Evolutionary conservation across 2,797 vertebrate genomes (phyloP).

Genomic region (Anabacerthia variegaticeps): DNA sequence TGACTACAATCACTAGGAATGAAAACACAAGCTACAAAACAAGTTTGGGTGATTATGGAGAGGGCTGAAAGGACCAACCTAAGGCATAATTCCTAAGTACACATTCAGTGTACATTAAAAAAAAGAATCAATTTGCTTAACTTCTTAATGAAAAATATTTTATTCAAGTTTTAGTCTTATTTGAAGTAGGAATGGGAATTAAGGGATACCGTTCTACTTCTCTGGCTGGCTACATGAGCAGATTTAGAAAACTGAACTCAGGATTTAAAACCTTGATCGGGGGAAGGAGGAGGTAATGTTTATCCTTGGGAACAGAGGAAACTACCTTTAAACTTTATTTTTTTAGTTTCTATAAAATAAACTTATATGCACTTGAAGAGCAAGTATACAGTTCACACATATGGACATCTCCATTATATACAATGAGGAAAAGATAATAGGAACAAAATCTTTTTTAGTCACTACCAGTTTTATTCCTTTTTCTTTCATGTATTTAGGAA

Average conservation of each 20-base stretch:
- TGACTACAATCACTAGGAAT: neutral
- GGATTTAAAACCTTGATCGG: neutral
- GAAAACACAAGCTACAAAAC: neutral
- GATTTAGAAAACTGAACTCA: neutral
- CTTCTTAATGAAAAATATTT: neutral
- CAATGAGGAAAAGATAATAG: neutral
- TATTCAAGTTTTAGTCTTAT: neutral
- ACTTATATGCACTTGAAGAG: neutral
- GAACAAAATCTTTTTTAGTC: neutral
- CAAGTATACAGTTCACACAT: neutral
- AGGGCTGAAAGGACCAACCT: neutral
- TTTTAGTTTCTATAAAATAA: neutral
- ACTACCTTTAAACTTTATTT: neutral
- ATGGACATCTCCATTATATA: neutral
- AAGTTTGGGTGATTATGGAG: neutral
- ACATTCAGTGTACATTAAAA: neutral
- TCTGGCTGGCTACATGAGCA: neutral
- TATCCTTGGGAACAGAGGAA: neutral
- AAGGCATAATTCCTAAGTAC: neutral
- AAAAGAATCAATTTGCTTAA: neutral
- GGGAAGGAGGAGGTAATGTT: neutral
- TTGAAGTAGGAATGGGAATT: neutral
- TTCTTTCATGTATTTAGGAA: neutral
- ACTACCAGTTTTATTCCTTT: neutral
- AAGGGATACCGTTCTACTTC: neutral